Evolutionary conservation across 1,140 invertebrate species (phyloP).

Genomic region (Telenomus remus): DNA sequence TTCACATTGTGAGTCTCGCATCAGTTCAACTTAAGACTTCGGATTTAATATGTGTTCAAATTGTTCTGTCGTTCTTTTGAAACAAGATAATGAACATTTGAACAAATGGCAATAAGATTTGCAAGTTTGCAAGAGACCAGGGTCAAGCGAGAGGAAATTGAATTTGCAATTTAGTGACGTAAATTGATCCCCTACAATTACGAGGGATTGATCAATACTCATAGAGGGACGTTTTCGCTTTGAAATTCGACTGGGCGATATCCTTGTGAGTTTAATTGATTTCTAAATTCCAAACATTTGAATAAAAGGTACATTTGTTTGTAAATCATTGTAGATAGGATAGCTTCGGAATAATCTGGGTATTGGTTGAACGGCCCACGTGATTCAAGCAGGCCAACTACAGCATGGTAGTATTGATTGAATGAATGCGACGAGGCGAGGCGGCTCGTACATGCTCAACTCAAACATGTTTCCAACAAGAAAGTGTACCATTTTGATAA

Average conservation of each 20-base stretch:
- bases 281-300: too few relatives aligned
- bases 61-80: too few relatives aligned
- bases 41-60: too few relatives aligned
- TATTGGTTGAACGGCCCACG: constrained; percentile 55
- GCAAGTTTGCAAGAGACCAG: too few relatives aligned
- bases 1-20: not conserved
- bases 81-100: too few relatives aligned
- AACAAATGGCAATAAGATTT: too few relatives aligned
- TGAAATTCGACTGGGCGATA: too few relatives aligned
- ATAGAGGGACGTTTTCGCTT: not conserved
- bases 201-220: not conserved
- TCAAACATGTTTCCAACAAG: constrained; percentile 36
- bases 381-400: constrained; percentile 57
- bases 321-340: too few relatives aligned
- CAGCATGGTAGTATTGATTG: constrained; percentile 60
- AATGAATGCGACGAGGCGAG: constrained; percentile 57
- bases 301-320: too few relatives aligned
- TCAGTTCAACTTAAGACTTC: too few relatives aligned
- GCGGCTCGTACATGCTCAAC: constrained; percentile 47
- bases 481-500: constrained; percentile 24
- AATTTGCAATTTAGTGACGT: not conserved
- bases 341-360: constrained; percentile 2
- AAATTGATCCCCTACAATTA: not conserved
- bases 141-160: not conserved
- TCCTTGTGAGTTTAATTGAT: too few relatives aligned